Evolutionary conservation across 2,888 invertebrate genomes (phyloP), one percentile per base, ranked within the genome.

Genomic region (Petrolisthes cinctipes): DNA sequence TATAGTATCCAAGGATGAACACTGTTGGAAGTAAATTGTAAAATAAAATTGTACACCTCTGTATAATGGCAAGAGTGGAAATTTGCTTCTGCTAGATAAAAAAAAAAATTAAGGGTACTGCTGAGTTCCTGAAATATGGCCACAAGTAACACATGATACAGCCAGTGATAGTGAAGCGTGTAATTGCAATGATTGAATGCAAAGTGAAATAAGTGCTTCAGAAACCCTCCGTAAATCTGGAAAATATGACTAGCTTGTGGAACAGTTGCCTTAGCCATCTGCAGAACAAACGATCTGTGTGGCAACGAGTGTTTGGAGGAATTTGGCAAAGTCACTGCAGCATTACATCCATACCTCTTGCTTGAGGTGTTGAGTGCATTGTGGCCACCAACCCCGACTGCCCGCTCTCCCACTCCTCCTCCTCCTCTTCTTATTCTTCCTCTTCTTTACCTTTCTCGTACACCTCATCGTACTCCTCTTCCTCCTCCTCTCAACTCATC

Each of bases 231-330:
- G 78, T 61, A 23, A 88, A 84, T 73, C 61, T 81, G 66, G 87
- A 84, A 88, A 88, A 88, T 88, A 88, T 88, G 87, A 88, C 56
- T 88, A 88, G 84, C 57, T 79, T 84, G 81, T 81, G 81, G 80
- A 61, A 75, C 51, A 81, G 51, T 84, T 80, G 53, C 66, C 76
- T 73, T 80, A 84, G 81, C 83, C 84, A 75, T n/a, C 87, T 84
- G 81, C 87, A 88, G 84, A 73, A 88, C 73, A 84, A 81, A 73
- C 53, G 78, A 80, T 84, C 79, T 81, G 53, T 84, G 80, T 88
- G 87, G 83, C 87, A 78, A 68, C 71, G 20, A 71, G 71, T 71
- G 71, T 20, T 71, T 71, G n/a, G 14, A n/a, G 71, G 53, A 81
- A 86, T 51, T 81, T 53, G 73, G 71, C 9, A 37, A n/a, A n/a